Percentiles rank a stretch among this genome's conserved stretches.
Evolutionary conservation across 1,140 invertebrate genomes (phyloP).

Genomic region (Diuraphis noxia): DNA sequence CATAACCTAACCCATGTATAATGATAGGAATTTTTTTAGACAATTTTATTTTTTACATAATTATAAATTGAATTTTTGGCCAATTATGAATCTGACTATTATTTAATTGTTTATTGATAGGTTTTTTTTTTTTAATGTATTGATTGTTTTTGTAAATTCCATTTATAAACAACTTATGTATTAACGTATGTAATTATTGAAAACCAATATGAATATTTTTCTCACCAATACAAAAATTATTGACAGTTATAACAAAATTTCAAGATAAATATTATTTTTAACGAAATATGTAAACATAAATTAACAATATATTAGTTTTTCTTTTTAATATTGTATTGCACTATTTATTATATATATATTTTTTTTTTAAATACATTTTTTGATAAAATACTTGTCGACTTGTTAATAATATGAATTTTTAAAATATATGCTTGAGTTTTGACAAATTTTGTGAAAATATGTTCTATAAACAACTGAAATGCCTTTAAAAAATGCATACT

Average conservation of each 20-base stretch:
- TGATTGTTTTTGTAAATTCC: not conserved
- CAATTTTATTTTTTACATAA: conserved; percentile 1
- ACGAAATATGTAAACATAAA: not conserved
- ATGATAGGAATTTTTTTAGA: not conserved
- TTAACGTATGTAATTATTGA: not conserved
- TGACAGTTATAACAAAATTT: not conserved
- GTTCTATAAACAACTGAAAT: no score
- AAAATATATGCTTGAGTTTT: no score
- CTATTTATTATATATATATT: not conserved
- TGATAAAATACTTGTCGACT: not conserved
- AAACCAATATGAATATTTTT: not conserved
- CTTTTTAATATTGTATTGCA: not conserved
- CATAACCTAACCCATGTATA: not conserved
- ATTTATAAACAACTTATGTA: not conserved
- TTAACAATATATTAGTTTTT: conserved; percentile 12
- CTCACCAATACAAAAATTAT: not conserved
- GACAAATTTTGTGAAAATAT: no score
- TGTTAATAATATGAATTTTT: no score
- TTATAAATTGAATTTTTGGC: not conserved
- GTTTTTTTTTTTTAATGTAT: not conserved
- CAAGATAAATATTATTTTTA: not conserved
- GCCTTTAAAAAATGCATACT: no score
- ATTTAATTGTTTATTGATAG: not conserved
- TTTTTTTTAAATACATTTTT: not conserved
- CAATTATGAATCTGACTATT: not conserved